Conservation (phyloP, 2,888 invertebrate genomes). For the Folsomia manolachei region DNA sequence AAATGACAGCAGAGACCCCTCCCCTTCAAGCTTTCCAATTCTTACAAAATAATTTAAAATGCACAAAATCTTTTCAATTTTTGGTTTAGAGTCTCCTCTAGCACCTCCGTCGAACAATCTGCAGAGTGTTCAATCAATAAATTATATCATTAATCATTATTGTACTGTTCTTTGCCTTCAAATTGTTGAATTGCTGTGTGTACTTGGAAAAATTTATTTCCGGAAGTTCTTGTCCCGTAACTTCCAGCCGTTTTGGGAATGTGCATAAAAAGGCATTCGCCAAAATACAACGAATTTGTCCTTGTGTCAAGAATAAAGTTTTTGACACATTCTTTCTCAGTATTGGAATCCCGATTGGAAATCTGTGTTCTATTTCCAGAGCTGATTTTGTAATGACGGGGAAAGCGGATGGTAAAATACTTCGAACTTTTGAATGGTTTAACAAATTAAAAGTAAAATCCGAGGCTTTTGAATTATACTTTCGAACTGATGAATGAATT, state of each 20-base stretch:
- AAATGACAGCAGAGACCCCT: conserved; percentile 19
- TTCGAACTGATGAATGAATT: background rate
- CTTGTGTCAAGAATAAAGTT: background rate
- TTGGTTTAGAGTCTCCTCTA: background rate
- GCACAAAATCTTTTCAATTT: background rate
- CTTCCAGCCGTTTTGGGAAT: background rate
- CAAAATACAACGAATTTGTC: background rate
- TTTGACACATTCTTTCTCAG: background rate
- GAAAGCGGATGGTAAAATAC: background rate
- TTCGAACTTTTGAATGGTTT: background rate
- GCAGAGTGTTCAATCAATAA: background rate
- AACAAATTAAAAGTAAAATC: background rate
- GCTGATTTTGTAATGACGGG: background rate
- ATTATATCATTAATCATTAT: background rate
- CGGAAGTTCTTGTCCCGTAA: background rate
- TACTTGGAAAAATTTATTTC: conserved; percentile 5
- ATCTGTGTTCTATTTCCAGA: background rate
- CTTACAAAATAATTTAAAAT: background rate
- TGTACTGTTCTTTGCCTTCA: too few relatives aligned
- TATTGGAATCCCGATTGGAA: background rate
- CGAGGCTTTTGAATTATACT: background rate
- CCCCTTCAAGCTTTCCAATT: background rate
- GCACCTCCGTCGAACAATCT: conserved; percentile 1
- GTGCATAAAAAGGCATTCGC: conserved; percentile 1
- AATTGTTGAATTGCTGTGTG: background rate